These are phyloP conservation scores for Campylomormyrus tamandua DNA, from an alignment of 2,113 vertebrate genomes.

Conservation along the genomic window DNA sequence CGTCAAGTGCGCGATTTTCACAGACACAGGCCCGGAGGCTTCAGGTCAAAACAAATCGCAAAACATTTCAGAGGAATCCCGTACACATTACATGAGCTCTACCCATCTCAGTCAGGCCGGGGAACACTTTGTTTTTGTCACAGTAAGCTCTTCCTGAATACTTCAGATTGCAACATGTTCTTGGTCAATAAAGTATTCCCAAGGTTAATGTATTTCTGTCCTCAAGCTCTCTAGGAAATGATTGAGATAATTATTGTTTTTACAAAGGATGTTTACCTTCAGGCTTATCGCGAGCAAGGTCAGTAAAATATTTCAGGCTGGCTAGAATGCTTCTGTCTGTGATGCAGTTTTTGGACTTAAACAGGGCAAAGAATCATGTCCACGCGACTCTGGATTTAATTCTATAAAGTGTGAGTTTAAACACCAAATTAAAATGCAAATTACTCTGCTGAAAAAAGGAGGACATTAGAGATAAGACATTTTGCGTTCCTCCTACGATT, in stretches of 20 bases:
- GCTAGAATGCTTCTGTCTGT: conserved; percentile 37
- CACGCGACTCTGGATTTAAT: conserved; percentile 57
- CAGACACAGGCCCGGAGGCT: conserved; percentile 43
- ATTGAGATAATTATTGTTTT: conserved; percentile 49
- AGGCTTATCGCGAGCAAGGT: conserved; percentile 46
- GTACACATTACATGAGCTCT: conserved; percentile 21
- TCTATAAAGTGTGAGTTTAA: conserved; percentile 65
- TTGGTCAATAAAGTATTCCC: conserved; percentile 27
- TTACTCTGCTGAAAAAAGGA: conserved; percentile 49
- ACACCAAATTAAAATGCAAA: conserved; percentile 73
- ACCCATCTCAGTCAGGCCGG: conserved; percentile 12
- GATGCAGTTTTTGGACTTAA: conserved; percentile 34
- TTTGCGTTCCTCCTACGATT: conserved; percentile 49
- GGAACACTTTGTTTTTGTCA: neutral
- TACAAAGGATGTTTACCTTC: conserved; percentile 49
- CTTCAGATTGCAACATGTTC: neutral
- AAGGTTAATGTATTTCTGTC: conserved; percentile 40
- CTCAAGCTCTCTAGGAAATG: conserved; percentile 35
- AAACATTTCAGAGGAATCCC: conserved; percentile 21
- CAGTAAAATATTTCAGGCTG: conserved; percentile 30
- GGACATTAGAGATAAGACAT: conserved; percentile 55
- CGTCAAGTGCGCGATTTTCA: conserved; percentile 56
- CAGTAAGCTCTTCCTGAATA: conserved; percentile 21
- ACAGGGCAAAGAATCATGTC: conserved; percentile 54
- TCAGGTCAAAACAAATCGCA: conserved; percentile 41